These are phyloP conservation scores for Plotosus lineatus DNA, from an alignment of 2,113 vertebrate genomes.

Conservation along the genomic window DNA sequence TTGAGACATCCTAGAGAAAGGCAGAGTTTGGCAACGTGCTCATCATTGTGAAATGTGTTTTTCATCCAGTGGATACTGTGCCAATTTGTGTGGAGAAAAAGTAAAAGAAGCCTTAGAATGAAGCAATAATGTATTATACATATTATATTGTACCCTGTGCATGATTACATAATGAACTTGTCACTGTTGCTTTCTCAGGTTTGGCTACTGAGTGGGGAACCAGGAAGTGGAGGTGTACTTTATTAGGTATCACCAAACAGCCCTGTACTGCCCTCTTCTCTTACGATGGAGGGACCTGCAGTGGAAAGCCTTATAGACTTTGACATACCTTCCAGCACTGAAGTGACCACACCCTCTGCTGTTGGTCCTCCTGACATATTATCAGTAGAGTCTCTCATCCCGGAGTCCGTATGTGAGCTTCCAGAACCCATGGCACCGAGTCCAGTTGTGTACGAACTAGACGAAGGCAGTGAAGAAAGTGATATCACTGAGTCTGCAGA, in stretches of 20 bases:
- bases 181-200: conserved; percentile 46
- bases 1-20: conserved; percentile 5
- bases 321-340: conserved; percentile 59
- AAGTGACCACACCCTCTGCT: conserved; percentile 57
- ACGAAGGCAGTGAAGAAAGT: conserved; percentile 71
- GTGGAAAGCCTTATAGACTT: conserved; percentile 86
- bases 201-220: conserved; percentile 32
- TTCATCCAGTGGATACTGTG: conserved; percentile 18
- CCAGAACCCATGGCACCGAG: conserved; percentile 56
- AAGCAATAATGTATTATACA: not conserved
- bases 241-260: not conserved
- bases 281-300: conserved; percentile 79
- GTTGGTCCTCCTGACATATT: conserved; percentile 58
- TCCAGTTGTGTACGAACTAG: conserved; percentile 13
- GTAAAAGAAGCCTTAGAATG: not conserved
- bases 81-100: not conserved
- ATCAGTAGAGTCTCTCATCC: conserved; percentile 50
- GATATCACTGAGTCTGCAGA: conserved; percentile 91
- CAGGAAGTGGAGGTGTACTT: conserved; percentile 5
- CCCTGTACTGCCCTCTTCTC: not conserved
- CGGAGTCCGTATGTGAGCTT: conserved; percentile 51
- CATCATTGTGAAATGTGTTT: conserved; percentile 22
- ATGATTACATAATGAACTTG: not conserved
- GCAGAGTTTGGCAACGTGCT: conserved; percentile 26
- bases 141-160: not conserved